Evolutionary conservation across 2,888 invertebrate genomes (phyloP), one percentile per base, ranked within the genome.

Genomic region (Trichopoda pennipes): DNA sequence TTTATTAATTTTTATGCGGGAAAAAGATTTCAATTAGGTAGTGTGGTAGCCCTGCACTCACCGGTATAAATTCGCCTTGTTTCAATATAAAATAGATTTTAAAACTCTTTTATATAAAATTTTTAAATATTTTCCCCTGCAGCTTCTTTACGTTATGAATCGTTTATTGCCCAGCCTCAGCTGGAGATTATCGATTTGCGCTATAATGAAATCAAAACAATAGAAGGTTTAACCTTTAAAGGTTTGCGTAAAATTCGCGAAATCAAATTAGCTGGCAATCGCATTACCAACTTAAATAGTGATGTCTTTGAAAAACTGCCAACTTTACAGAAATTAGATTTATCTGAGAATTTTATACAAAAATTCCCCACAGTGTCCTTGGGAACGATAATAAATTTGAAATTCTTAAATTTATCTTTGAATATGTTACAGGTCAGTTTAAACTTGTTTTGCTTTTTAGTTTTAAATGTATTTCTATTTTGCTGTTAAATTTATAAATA

Each of bases 271-370:
- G 94, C 95, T 2, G 94, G 95, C 84, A 98, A 98, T 91, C 93
- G 95, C 84, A 92, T 97, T 17, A 93, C 94, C 10, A 94, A 94
- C 86, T 94, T 97, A 87, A 96, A 97, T 90, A 96, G 96, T 89
- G 96, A 96, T 88, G 95, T 96, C 69, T 96, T 97, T 64, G 90
- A 91, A 92, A 94, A 96, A 70, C 93, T 96, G 6, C 93, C 94
- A 76, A 94, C 94, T 86, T 92, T 98, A 81, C 94, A 95, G 86
- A 94, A 94, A 86, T 92, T 98, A 84, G 96, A 97, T 89, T 92
- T 98, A 32, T 96, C 97, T 0, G 94, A 95, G 87, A 98, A 98
- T 92, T 96, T 96, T 89, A 94, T 98, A 73, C 92, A 93, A 1
- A 95, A 95, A 88, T 96, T 97, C 88, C 97, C 97, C 4, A 93